phyloP scores from a whole-genome alignment of 1,140 invertebrate genomes.

The Dryas iulia region DNA sequence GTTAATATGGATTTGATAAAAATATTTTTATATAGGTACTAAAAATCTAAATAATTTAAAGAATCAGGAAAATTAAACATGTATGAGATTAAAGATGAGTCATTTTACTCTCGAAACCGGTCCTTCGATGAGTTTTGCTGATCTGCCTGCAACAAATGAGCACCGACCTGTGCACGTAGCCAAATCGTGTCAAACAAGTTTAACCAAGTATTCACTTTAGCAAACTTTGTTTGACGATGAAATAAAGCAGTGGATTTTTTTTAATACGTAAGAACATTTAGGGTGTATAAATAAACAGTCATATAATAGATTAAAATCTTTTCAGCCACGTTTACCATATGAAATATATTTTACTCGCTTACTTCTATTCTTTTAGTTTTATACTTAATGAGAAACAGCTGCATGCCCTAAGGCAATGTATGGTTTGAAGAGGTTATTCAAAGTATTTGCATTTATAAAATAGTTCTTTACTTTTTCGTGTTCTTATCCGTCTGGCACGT shows the following conservation, averaged over 20 bases:
- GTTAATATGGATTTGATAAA: too few relatives aligned
- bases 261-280: too few relatives aligned
- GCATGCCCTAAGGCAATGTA: background rate
- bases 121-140: conserved; percentile 16
- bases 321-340: background rate
- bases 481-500: background rate
- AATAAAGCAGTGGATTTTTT: too few relatives aligned
- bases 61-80: background rate
- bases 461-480: background rate
- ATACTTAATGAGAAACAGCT: conserved; percentile 8
- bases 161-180: conserved; percentile 1
- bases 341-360: background rate
- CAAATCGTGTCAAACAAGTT: conserved; percentile 5
- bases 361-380: background rate
- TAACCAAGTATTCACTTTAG: too few relatives aligned
- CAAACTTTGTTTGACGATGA: too few relatives aligned
- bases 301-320: too few relatives aligned
- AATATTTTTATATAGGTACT: background rate
- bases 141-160: conserved; percentile 11
- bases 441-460: conserved; percentile 1
- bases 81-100: conserved; percentile 21
- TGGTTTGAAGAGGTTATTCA: conserved; percentile 5
- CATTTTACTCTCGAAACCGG: conserved; percentile 36
- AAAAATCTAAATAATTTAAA: background rate
- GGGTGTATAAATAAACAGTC: too few relatives aligned